A percentile compares a stretch with the other conserved stretches of the same genome.
Evolutionary conservation across 2,888 invertebrate genomes (phyloP).

Genomic region (Drosophila anomelani): DNA sequence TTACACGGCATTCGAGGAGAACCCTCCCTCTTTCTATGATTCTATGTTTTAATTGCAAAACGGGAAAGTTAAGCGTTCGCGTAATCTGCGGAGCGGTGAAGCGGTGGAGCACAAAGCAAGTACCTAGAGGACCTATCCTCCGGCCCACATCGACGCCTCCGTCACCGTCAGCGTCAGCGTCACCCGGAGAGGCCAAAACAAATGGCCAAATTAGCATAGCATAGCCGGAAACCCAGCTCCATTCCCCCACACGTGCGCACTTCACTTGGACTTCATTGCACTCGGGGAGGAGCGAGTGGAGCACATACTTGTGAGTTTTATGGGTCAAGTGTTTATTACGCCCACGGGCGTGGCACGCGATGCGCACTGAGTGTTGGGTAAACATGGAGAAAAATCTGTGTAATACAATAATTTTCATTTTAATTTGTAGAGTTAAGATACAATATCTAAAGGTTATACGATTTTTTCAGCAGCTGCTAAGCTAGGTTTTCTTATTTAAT

Average conservation of each 20-base stretch:
- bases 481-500: neutral
- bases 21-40: slow-evolving; percentile 3
- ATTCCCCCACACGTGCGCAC: slow-evolving; percentile 63
- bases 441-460: too few species aligned
- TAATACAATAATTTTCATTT: too few species aligned
- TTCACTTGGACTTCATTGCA: slow-evolving; percentile 80
- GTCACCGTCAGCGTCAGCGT: slow-evolving; percentile 21
- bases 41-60: slow-evolving; percentile 57
- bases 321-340: slow-evolving; percentile 80
- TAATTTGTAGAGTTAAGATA: neutral
- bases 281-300: slow-evolving; percentile 64
- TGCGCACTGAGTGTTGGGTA: slow-evolving; percentile 7
- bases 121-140: slow-evolving; percentile 15
- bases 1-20: slow-evolving; percentile 56
- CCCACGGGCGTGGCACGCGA: slow-evolving; percentile 69
- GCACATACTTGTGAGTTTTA: slow-evolving; percentile 70
- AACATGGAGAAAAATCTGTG: slow-evolving; percentile 1
- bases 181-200: slow-evolving; percentile 54
- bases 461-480: neutral
- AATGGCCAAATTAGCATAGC: slow-evolving; percentile 77
- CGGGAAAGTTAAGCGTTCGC: slow-evolving; percentile 51
- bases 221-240: slow-evolving; percentile 11
- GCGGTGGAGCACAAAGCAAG: slow-evolving; percentile 64
- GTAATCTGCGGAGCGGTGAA: slow-evolving; percentile 39
- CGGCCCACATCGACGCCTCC: slow-evolving; percentile 5